Conservation (phyloP, 2,113 vertebrate species). For the Ondatra zibethicus region DNA sequence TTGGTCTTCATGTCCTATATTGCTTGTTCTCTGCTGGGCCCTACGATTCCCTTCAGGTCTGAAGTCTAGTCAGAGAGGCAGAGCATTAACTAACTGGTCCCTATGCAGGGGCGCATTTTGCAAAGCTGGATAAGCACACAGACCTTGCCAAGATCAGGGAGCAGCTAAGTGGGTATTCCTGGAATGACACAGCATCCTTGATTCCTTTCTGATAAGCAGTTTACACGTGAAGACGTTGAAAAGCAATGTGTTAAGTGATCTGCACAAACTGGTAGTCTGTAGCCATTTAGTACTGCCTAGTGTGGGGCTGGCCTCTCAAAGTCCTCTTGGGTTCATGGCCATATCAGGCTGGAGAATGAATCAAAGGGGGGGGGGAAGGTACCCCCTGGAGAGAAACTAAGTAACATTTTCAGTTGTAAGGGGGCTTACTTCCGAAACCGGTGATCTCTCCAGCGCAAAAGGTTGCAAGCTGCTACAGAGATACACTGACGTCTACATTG, state of each 20-base stretch:
- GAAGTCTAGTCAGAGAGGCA: background rate
- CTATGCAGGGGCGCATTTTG: background rate
- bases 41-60: background rate
- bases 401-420: background rate
- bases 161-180: background rate
- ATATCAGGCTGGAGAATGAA: background rate
- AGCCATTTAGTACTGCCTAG: background rate
- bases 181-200: background rate
- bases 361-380: background rate
- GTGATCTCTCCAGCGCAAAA: background rate
- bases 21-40: background rate
- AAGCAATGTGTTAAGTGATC: background rate
- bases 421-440: background rate
- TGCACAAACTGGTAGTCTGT: background rate
- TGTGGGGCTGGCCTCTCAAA: background rate
- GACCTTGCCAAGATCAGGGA: background rate
- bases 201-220: background rate
- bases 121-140: background rate
- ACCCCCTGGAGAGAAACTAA: background rate
- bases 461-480: background rate
- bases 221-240: background rate
- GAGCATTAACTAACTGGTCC: background rate
- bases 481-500: constrained; percentile 23
- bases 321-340: background rate
- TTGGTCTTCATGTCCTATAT: background rate